These are phyloP conservation scores for Ceramica pisi DNA, from an alignment of 2,888 invertebrate genomes.

Conservation along the genomic window DNA sequence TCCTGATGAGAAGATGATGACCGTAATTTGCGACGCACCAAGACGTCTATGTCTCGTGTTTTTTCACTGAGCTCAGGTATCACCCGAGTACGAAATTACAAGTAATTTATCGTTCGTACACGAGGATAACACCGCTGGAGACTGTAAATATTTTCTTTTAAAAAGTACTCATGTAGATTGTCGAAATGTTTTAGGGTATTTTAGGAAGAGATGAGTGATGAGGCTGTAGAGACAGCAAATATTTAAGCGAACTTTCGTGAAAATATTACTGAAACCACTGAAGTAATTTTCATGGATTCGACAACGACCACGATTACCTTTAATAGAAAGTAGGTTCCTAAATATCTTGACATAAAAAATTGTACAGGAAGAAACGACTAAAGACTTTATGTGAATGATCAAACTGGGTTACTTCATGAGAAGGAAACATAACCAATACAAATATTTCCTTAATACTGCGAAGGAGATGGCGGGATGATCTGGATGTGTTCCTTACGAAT, in stretches of 20 bases:
- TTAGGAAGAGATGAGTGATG: constrained; percentile 35
- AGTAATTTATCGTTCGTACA: constrained; percentile 89
- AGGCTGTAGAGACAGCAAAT: constrained; percentile 9
- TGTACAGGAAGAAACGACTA: background rate
- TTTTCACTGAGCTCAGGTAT: constrained; percentile 90
- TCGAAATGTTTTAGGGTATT: constrained; percentile 65
- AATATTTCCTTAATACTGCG: no score
- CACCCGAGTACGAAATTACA: constrained; percentile 89
- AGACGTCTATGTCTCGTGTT: constrained; percentile 91
- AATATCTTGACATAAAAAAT: background rate
- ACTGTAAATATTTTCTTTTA: constrained; percentile 71
- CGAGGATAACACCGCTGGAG: constrained; percentile 78
- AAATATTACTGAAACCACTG: background rate
- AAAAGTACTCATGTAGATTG: constrained; percentile 68
- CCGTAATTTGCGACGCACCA: constrained; percentile 91
- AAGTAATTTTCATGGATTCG: background rate
- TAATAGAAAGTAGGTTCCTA: background rate
- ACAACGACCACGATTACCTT: background rate
- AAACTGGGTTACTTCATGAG: no score
- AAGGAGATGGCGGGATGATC: no score
- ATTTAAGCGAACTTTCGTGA: background rate
- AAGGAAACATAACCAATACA: no score
- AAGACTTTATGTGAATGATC: no score
- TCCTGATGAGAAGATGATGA: constrained; percentile 91
- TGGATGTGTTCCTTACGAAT: no score